Evolutionary conservation across 2,113 vertebrate species (phyloP), one percentile per base, ranked within the genome.

Genomic region (Rhinopomastus cyanomelas): DNA sequence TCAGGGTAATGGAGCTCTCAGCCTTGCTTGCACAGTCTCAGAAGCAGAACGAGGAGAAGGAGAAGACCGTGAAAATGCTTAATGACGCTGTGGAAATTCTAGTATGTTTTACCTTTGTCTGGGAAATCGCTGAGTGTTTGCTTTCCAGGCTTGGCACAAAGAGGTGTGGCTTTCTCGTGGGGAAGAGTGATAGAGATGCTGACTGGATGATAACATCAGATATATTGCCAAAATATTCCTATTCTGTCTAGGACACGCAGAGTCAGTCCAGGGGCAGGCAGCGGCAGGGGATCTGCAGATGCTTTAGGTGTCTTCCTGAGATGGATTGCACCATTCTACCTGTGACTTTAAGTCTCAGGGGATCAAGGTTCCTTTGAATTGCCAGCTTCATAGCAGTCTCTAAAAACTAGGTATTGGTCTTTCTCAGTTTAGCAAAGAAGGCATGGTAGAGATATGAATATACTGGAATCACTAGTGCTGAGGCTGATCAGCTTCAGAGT

Each of bases 1-100:
- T 73, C 85, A 99, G 98, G 94, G 97, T 98, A 29, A 78, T 91
- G 1, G 98, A 98, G 89, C 97, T 98, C 48, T 97, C 97, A 69
- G 65, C 64, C 83, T 95, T 97, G 9, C 96, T 98, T 82, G 96
- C 95, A 79, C 92, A 96, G 39, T 96, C 97, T 92, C 96, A 97
- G 80, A 92, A 93, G 84, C 95, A 97, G 92, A 97, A 95, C 34
- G 96, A 98, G 94, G 98, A 98, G 85, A 96, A 97, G 87, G 98
- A 98, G 91, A 95, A 91, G 92, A 96, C 94, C 55, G 44, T 97
- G 71, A 96, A 94, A 87, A 81, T 88, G 29, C 95, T 97, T 57
- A 94, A 86, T 61, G 89, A 96, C 86, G 96, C 96, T 2, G 30
- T 97, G 96, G 96, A 97, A 79, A 95, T 96, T 30, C 95, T 97